Percentiles rank a stretch among this genome's conserved stretches.
phyloP scores from a whole-genome alignment of 2,113 vertebrate species.

The Lucifuga dentata region DNA sequence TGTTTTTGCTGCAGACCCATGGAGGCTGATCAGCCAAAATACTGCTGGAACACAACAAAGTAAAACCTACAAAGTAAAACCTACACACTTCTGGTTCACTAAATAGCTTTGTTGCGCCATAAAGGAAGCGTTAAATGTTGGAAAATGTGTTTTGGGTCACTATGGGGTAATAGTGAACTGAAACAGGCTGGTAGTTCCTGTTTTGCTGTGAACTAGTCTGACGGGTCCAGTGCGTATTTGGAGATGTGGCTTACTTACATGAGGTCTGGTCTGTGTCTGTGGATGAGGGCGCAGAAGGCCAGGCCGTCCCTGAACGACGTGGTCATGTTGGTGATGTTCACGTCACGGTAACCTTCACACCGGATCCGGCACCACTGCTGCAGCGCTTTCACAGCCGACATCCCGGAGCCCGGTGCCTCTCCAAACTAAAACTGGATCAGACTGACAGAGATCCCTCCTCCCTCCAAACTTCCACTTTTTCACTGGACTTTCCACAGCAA shows the following conservation, averaged over 20 bases:
- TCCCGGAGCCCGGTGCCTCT: slow-evolving; percentile 54
- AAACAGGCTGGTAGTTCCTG: too few species aligned
- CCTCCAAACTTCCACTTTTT: background rate
- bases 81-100: too few species aligned
- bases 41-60: too few species aligned
- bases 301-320: slow-evolving; percentile 96
- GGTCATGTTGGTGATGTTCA: slow-evolving; percentile 96
- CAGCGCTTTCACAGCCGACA: slow-evolving; percentile 92
- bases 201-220: too few species aligned
- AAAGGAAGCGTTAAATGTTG: too few species aligned
- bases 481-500: background rate
- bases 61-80: too few species aligned
- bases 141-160: too few species aligned
- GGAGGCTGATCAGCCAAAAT: fast-evolving
- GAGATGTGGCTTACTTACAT: slow-evolving; percentile 86
- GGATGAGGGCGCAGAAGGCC: slow-evolving; percentile 97
- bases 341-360: slow-evolving; percentile 92
- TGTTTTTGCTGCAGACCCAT: background rate
- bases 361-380: slow-evolving; percentile 95
- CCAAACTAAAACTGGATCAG: background rate
- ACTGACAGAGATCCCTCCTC: background rate
- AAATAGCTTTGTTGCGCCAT: too few species aligned
- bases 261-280: slow-evolving; percentile 93
- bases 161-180: too few species aligned
- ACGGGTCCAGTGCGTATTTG: too few species aligned